Percentiles rank a stretch among this genome's conserved stretches.
Evolutionary conservation across 1,140 invertebrate species (phyloP).

Genomic region (Mycetomoellerius zeteki): DNA sequence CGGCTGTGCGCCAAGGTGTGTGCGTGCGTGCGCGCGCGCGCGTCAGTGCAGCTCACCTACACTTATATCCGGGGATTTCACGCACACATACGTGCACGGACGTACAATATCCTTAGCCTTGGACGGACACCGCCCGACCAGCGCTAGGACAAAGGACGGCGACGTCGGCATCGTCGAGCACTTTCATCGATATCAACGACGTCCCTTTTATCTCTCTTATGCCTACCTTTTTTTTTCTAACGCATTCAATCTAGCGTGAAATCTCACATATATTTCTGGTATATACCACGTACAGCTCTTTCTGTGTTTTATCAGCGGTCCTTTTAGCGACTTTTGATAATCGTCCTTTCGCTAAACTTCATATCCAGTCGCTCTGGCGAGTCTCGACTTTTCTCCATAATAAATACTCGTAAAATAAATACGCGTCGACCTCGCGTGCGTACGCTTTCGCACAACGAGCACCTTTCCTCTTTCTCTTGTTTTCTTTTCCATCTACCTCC

Average conservation of each 20-base stretch:
- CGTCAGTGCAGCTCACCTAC: constrained; percentile 23
- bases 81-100: background rate
- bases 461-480: constrained; percentile 47
- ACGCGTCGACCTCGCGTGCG: background rate
- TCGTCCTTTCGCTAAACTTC: background rate
- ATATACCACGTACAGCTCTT: too few species aligned
- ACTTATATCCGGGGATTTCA: constrained; percentile 16
- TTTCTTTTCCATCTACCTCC: constrained; percentile 29
- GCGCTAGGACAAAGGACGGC: constrained; percentile 26
- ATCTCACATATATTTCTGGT: too few species aligned
- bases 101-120: constrained; percentile 17
- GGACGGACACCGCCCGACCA: constrained; percentile 16
- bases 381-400: too few species aligned
- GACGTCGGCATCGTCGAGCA: background rate
- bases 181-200: background rate
- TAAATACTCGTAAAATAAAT: background rate
- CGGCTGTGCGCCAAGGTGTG: constrained; percentile 1
- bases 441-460: background rate
- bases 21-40: constrained; percentile 11
- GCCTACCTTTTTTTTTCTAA: background rate
- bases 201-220: background rate
- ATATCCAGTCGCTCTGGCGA: background rate
- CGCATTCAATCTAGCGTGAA: too few species aligned
- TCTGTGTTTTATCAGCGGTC: background rate
- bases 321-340: background rate